Percentiles rank a stretch among this genome's conserved stretches.
These are phyloP conservation scores for Mionectes olivaceus DNA, from an alignment of 2,797 vertebrate genomes.

Conservation along the genomic window DNA sequence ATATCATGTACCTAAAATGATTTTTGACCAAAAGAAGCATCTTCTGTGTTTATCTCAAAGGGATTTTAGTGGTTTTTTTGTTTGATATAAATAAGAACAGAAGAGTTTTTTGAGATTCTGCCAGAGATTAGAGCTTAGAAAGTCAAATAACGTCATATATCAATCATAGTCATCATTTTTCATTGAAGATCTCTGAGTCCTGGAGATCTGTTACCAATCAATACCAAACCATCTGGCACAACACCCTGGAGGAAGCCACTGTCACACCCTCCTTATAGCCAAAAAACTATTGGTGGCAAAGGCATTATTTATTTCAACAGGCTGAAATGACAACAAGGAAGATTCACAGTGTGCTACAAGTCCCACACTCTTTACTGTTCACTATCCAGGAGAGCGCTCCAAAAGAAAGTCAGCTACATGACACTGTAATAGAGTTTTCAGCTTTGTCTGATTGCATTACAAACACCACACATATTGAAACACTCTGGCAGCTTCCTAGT, in stretches of 20 bases:
- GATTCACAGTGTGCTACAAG: neutral
- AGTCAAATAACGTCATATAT: neutral
- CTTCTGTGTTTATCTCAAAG: neutral
- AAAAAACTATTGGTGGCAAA: neutral
- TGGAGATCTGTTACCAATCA: neutral
- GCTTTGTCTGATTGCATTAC: conserved; percentile 73
- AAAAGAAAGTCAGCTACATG: conserved; percentile 56
- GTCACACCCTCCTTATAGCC: neutral
- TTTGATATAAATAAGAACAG: neutral
- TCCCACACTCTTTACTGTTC: neutral
- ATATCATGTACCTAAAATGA: neutral
- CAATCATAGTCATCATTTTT: neutral
- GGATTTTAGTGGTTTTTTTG: neutral
- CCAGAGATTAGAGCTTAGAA: neutral
- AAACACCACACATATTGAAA: conserved; percentile 82
- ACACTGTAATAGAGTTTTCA: conserved; percentile 58
- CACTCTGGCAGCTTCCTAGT: conserved; percentile 79
- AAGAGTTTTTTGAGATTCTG: neutral
- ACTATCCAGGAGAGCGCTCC: conserved; percentile 3
- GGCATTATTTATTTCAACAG: neutral
- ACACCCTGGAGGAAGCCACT: neutral
- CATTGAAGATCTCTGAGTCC: neutral
- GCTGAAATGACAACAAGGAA: neutral
- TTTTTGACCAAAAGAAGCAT: neutral
- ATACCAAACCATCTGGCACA: neutral